These are phyloP conservation scores for Glaucopsyche alexis DNA, from an alignment of 2,888 invertebrate genomes.

Conservation along the genomic window DNA sequence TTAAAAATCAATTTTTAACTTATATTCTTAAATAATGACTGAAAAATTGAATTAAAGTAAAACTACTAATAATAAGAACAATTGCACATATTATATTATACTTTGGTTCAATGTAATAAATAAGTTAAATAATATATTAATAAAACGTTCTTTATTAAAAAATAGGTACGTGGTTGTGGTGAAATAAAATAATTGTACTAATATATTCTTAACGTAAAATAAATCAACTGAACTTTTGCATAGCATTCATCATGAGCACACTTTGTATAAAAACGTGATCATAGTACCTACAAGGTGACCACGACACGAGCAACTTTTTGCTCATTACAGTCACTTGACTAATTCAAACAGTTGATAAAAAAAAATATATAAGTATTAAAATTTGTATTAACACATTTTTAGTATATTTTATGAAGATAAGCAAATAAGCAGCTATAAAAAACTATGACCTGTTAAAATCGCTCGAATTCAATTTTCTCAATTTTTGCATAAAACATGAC, in stretches of 20 bases:
- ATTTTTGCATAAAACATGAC: not conserved
- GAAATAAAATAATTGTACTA: no score
- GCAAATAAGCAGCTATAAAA: no score
- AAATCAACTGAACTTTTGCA: not conserved
- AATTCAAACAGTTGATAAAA: not conserved
- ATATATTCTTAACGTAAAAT: not conserved
- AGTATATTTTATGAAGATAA: no score
- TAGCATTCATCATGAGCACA: conserved; percentile 16
- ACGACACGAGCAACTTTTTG: conserved; percentile 34
- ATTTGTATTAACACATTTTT: not conserved
- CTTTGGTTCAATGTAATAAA: conserved; percentile 30
- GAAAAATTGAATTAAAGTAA: not conserved
- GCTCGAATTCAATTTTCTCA: not conserved
- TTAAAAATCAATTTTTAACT: no score
- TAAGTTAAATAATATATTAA: not conserved
- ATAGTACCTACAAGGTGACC: conserved; percentile 31
- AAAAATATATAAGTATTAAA: not conserved
- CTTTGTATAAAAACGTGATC: conserved; percentile 31
- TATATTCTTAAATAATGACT: not conserved
- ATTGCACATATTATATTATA: conserved; percentile 33
- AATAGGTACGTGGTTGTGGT: not conserved
- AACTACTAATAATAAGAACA: conserved; percentile 30
- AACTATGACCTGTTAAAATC: not conserved
- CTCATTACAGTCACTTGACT: conserved; percentile 8
- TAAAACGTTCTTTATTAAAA: not conserved